Evolutionary conservation across 2,888 invertebrate genomes (phyloP), one percentile per base, ranked within the genome.

Genomic region (Hypolimnas misippus): DNA sequence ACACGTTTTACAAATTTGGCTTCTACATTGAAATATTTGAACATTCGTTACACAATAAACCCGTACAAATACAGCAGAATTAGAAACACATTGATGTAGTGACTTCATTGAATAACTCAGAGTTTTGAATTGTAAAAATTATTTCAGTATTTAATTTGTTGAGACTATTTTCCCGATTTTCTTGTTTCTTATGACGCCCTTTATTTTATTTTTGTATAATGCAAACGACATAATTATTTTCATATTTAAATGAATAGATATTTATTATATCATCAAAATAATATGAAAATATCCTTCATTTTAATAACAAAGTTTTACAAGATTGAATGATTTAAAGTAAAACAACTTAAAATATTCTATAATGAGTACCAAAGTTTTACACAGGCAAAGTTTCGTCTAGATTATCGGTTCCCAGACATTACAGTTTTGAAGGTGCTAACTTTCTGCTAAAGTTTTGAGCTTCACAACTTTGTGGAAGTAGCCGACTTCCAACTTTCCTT

Each of bases 401-500:
- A 86, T 87, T 85, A 86, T 86, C 83, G 83, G 73, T 82, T 83
- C 78, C 73, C 74, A 83, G 75, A 80, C 78, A 85, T 86, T 85
- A 84, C 81, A 83, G 81, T 83, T 84, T 78, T 74, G 79, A 82
- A 83, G 82, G 73, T 81, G 77, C 76, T 71, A 76, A 84, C 79
- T 82, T 84, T 68, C 72, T 74, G 70, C 76, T 68, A 73, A 49
- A 81, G 85, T 81, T 84, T 83, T 63, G 64, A 67, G 75, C 73
- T 83, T 78, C 66, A 70, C 65, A 84, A 86, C 83, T 87, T 83
- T 70, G 75, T 73, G 73, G 64, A 74, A 79, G 74, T 77, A 73
- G 73, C 72, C 71, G 76, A 83, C 79, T 84, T 78, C 71, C 70
- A 81, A 81, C 77, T 82, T 73, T 70, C 65, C 66, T 72, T 70